Evolutionary conservation across 2,888 invertebrate genomes (phyloP), one percentile per base, ranked within the genome.

Genomic region (Cheilosia variabilis): DNA sequence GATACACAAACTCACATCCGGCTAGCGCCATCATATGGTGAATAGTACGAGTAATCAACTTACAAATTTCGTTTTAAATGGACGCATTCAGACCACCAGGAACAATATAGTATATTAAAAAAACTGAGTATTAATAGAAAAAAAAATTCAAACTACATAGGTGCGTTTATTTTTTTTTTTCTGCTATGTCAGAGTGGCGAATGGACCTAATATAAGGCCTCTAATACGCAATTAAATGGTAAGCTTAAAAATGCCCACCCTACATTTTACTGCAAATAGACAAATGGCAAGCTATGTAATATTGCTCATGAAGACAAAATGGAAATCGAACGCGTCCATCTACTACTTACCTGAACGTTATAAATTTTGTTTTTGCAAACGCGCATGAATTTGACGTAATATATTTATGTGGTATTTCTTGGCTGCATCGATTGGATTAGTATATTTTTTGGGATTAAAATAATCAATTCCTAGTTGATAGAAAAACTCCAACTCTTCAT

Each of bases 351-450:
- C 77, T 77, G 69, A 77, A 77, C 62, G 62, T 17, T 7, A 10
- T 9, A 41, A 58, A n/a, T 45, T 60, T 60, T 52, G 50, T 68
- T 71, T 37, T 57, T 75, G 79, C 75, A 58, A 79, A 71, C 80
- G 66, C 80, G 80, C 41, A 62, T 68, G 45, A 55, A 50, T 86
- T 86, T 86, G 86, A 86, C 86, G 80, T 80, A 76, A 58, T 72
- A 52, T 72, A 60, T 75, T 76, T 60, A 37, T 75, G 84, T 71
- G 62, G 52, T 69, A 58, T 71, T 80, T 78, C 45, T 62, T 41
- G 31, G 41, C 45, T 62, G 27, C 65, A 82, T 82, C 82, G 78
- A 78, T 82, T 82, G 71, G 60, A 71, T 50, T 41, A 72, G 45
- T 31, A 22, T 15, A 43, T 68, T 52, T 52, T 52, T 69, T 34